These are phyloP conservation scores for Disparrhopalites patrizii DNA, from an alignment of 2,888 invertebrate species.

Conservation along the genomic window DNA sequence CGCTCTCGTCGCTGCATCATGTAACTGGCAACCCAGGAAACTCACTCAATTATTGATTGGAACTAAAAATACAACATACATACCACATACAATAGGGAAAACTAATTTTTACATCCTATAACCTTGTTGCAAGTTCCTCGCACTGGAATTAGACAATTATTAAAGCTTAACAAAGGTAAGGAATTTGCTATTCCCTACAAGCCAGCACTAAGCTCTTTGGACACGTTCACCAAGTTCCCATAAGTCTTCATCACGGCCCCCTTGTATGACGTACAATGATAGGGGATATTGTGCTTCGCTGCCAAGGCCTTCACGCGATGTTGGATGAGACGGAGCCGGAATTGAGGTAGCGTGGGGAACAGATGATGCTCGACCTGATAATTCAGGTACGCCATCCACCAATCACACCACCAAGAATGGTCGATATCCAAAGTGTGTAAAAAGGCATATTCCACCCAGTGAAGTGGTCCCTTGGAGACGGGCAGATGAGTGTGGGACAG, in stretches of 20 bases:
- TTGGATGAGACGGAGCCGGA: slow-evolving; percentile 33
- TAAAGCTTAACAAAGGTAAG: no score
- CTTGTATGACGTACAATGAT: slow-evolving; percentile 29
- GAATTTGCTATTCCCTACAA: no score
- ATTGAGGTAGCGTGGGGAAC: slow-evolving; percentile 45
- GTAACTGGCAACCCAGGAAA: no score
- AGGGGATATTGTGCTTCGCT: slow-evolving; percentile 37
- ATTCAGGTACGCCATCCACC: slow-evolving; percentile 29
- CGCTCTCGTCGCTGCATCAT: no score
- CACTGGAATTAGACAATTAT: no score
- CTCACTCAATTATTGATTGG: no score
- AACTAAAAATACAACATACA: no score
- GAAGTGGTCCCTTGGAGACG: slow-evolving; percentile 23
- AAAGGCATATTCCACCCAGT: slow-evolving; percentile 32
- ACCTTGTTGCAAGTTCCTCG: no score
- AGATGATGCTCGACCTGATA: slow-evolving; percentile 33
- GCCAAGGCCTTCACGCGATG: slow-evolving; percentile 37
- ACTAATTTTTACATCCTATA: no score
- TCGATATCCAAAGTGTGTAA: slow-evolving; percentile 27
- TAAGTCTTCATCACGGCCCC: slow-evolving; percentile 35
- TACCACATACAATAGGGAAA: no score
- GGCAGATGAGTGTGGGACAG: slow-evolving; percentile 42
- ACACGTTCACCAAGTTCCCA: slow-evolving; percentile 36
- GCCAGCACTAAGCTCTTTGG: slow-evolving; percentile 41
- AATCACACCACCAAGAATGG: slow-evolving; percentile 17